Evolutionary conservation across 2,888 invertebrate genomes (phyloP), one percentile per base, ranked within the genome.

Genomic region (Charanyca ferruginea): DNA sequence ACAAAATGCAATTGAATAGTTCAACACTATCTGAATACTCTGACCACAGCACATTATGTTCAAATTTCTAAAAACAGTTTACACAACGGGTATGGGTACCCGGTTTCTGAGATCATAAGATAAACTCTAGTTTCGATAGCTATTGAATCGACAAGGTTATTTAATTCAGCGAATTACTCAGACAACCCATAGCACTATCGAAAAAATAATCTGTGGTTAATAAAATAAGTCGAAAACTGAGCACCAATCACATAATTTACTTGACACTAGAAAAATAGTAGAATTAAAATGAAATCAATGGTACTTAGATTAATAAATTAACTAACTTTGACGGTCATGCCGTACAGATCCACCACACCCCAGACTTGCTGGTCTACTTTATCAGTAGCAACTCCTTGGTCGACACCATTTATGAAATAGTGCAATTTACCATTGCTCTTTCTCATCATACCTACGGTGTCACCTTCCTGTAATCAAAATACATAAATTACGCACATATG

Each of bases 341-440:
- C 99, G 86, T 99, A 99, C 2, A 99, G 96, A 94, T 99, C 99
- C 42, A 99, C 98, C 32, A 99, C 99, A 6, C 98, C 99, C 98
- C 99, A 99, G 3, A 99, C 97, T 48, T 97, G 97, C 35, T 96
- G 93, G 0, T 98, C 97, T 1, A 98, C 97, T 83, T 97, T 97
- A 38, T 97, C 97, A 0, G 98, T 97, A 0, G 99, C 99, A 20
- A 99, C 96, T 0, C 99, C 99, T 91, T 99, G 99, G 91, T 99
- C 98, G 67, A 98, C 94, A 0, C 99, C 98, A 85, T 99, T 99
- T 79, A 99, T 98, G 87, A 97, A 98, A 90, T 98, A 99, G 89
- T 99, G 99, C 42, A 99, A 96, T 88, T 98, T 97, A 0, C 98
- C 98, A 86, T 97, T 97, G 3, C 97, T 94, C 89, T 98, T 98